Base-by-base conservation (phyloP, 2,888 invertebrate genomes). In the Ochropleura plecta region DNA sequence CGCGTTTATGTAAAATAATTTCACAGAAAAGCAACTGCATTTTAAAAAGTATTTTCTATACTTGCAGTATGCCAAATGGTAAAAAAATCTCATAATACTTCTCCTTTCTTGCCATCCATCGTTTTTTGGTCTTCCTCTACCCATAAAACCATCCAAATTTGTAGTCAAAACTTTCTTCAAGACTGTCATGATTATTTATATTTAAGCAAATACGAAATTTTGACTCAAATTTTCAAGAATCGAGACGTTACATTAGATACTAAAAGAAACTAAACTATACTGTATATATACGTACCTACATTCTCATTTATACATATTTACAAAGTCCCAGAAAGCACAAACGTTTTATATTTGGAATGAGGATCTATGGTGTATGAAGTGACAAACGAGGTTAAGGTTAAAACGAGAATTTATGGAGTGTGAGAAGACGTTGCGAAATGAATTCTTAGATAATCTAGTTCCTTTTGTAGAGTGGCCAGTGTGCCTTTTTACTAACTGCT, bases 371-470 rank as follows among this genome's bases (percentile, higher is more conserved):
- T 62, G 70, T 71, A 67, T 62, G 57, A 80, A 80, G 84, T 80
- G 81, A 81, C 70, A 81, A 84, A 84, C 62, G 64, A 80, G 75
- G 81, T 75, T 73, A 79, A 83, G 67, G 71, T 64, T 83, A 70
- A 16, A 81, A 81, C 70, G 57, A 84, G 60, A 75, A 81, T 81
- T 81, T 84, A 81, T 81, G 75, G 67, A 68, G 84, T 81, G 81
- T 68, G 68, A 84, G 81, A 84, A 60, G 75, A 84, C 60, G 68
- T 69, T 44, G 60, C 64, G 12, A 81, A 84, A 81, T 81, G 70
- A 80, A 75, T 80, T 84, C 81, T 75, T 62, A 84, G 81, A 80
- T 81, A 81, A 81, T 84, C 84, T 80, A 67, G 84, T 75, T 84
- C 64, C 60, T 70, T 83, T 66, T 83, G 69, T 83, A 44, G 6